Percentiles rank a stretch among this genome's conserved stretches.
phyloP scores from a whole-genome alignment of 2,888 invertebrate species.

The Acrocyrtus sp. region DNA sequence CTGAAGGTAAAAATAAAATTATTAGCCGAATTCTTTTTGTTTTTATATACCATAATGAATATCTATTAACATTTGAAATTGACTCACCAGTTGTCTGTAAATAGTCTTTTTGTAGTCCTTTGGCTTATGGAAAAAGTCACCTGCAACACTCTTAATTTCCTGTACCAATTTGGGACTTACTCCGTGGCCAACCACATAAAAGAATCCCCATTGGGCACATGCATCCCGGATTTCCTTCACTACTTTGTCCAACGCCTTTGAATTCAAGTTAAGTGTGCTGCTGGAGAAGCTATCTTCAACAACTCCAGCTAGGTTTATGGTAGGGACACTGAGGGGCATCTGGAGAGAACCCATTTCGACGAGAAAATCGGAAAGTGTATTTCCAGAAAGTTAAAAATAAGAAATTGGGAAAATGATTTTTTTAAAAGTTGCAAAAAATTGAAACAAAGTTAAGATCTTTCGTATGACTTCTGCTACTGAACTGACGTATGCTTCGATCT shows the following conservation, averaged over 20 bases:
- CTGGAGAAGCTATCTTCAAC: conserved; percentile 8
- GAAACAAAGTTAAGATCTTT: too few relatives aligned
- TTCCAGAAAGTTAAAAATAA: too few relatives aligned
- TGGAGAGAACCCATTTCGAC: conserved; percentile 11
- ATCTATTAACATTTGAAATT: too few relatives aligned
- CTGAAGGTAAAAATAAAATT: conserved; percentile 16
- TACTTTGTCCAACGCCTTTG: conserved; percentile 16
- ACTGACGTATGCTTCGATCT: too few relatives aligned
- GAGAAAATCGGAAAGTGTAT: too few relatives aligned
- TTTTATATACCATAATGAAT: too few relatives aligned
- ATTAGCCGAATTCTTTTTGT: too few relatives aligned
- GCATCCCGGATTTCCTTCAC: conserved; percentile 49
- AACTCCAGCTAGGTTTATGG: conserved; percentile 49
- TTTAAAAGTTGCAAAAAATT: too few relatives aligned
- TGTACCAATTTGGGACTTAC: conserved; percentile 31
- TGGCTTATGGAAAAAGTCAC: conserved; percentile 52
- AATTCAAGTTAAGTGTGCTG: conserved; percentile 8
- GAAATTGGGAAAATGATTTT: too few relatives aligned
- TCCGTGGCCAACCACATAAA: conserved; percentile 55
- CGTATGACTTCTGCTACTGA: too few relatives aligned
- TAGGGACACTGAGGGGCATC: conserved; percentile 36
- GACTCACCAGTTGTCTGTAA: conserved; percentile 48
- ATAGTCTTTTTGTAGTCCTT: conserved; percentile 48
- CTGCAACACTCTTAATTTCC: conserved; percentile 25
- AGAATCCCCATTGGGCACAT: conserved; percentile 58